phyloP scores from a whole-genome alignment of 37 sponge, comb jelly and placozoan genomes.

The Eunapius fragilis region DNA sequence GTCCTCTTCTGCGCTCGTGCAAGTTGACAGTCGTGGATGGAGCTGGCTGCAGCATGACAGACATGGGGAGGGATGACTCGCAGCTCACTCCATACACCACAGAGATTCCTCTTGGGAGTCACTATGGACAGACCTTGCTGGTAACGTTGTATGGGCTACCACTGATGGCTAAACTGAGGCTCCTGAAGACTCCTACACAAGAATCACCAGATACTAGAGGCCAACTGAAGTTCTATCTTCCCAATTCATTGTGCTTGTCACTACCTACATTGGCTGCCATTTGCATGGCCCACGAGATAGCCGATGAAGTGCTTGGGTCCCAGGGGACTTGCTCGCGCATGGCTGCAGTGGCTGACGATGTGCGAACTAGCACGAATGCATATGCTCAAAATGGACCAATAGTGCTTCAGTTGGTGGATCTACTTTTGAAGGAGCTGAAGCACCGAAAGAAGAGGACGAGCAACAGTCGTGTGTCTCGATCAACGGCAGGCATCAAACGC shows the following conservation, averaged over 20 bases:
- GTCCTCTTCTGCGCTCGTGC: slow-evolving; percentile 62
- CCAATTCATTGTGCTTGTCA: slow-evolving; percentile 45
- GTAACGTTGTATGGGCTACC: slow-evolving; percentile 51
- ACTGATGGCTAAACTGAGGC: slow-evolving; percentile 28
- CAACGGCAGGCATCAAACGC: slow-evolving; percentile 18
- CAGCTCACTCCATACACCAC: slow-evolving; percentile 17
- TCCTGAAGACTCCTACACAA: not conserved
- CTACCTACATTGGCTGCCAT: slow-evolving; percentile 51
- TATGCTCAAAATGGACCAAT: slow-evolving; percentile 11
- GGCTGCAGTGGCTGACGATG: slow-evolving; percentile 11
- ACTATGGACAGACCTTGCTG: slow-evolving; percentile 76
- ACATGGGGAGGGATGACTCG: slow-evolving; percentile 71
- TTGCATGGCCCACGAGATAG: slow-evolving; percentile 49
- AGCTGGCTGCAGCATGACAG: slow-evolving; percentile 31
- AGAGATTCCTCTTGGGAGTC: slow-evolving; percentile 76
- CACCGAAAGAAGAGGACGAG: slow-evolving; percentile 43
- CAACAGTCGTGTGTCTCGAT: slow-evolving; percentile 24
- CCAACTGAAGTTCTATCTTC: slow-evolving; percentile 43
- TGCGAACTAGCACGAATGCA: not conserved
- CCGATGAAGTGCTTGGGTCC: slow-evolving; percentile 64
- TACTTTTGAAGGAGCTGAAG: slow-evolving; percentile 43
- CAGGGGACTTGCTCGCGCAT: slow-evolving; percentile 24
- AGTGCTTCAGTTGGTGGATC: slow-evolving; percentile 24
- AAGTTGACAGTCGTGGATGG: slow-evolving; percentile 77
- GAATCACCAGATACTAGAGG: not conserved